Base-by-base conservation (phyloP, 2,888 invertebrate genomes). In the Polylopha cassiicola region DNA sequence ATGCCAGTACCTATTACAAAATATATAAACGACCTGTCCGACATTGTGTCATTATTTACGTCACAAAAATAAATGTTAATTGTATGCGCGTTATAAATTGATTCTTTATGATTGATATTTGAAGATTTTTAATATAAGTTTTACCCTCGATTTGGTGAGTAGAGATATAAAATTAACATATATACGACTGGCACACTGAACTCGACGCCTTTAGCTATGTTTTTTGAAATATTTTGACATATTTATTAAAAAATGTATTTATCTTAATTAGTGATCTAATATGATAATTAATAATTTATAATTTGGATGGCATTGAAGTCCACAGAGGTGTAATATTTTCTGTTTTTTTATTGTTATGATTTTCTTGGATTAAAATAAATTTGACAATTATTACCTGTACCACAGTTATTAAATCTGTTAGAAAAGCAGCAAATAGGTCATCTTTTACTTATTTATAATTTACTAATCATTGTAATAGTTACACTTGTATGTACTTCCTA, bases 251-350 rank as follows among this genome's bases (percentile, higher is more conserved):
- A 33, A 32, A 32, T 28, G 31, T 32, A 32, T 22, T 28, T 39
- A 39, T 39, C 39, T 39, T 39, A 22, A 39, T 33, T 33, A 27
- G 16, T 8, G 9, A 39, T 39, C 39, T 39, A n/a, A n/a, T n/a
- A 28, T 33, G 33, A 14, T 39, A 33, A 33, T 39, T 8, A 21
- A 17, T 9, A n/a, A n/a, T n/a, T n/a, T n/a, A n/a, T n/a, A n/a
- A 11, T 2, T 27, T 23, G 33, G 33, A 28, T 33, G 33, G 39
- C 22, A 28, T 37, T 15, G 21, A 16, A 9, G 16, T 16, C 14
- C 7, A 5, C n/a, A 18, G 7, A 10, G 10, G 1, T 8, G 11
- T 24, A 24, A 11, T 6, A 6, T 4, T 23, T 23, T 11, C 10
- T n/a, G 10, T 24, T 1, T 13, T 6, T 13, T 13, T 24, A 5